Evolutionary conservation across 2,113 vertebrate genomes (phyloP).

Genomic region (Heloderma charlesbogerti): DNA sequence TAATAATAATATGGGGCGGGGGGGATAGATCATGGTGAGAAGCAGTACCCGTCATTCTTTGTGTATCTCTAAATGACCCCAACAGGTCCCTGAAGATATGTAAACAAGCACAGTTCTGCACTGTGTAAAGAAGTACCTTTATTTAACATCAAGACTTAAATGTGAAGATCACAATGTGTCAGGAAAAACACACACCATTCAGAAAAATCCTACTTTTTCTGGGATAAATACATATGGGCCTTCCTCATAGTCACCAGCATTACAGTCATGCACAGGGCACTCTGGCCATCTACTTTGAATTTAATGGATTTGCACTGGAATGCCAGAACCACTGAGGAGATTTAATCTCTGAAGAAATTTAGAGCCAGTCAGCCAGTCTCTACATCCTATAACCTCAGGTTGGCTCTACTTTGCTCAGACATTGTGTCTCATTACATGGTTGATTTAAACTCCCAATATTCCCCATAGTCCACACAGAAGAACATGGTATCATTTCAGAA

Average conservation of each 20-base stretch:
- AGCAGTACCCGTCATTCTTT: slow-evolving; percentile 45
- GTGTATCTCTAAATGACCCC: slow-evolving; percentile 22
- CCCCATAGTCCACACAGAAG: background rate
- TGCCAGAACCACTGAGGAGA: background rate
- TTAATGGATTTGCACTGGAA: background rate
- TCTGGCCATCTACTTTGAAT: background rate
- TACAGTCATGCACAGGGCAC: background rate
- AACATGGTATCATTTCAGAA: background rate
- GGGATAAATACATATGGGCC: background rate
- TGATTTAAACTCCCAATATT: background rate
- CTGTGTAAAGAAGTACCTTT: background rate
- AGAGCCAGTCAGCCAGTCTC: background rate
- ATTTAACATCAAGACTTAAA: background rate
- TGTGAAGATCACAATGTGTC: background rate
- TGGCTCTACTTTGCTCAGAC: slow-evolving; percentile 11
- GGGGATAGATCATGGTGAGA: slow-evolving; percentile 63
- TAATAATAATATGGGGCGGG: slow-evolving; percentile 52
- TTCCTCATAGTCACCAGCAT: slow-evolving; percentile 7
- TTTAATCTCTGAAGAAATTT: slow-evolving; percentile 3
- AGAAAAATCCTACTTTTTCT: background rate
- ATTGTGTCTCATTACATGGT: slow-evolving; percentile 10
- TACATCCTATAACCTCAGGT: background rate
- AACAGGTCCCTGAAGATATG: background rate
- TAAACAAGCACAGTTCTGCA: background rate
- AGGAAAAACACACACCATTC: background rate